Conservation (phyloP, 2,888 invertebrate genomes). For the Sinhomidia bicolor region DNA sequence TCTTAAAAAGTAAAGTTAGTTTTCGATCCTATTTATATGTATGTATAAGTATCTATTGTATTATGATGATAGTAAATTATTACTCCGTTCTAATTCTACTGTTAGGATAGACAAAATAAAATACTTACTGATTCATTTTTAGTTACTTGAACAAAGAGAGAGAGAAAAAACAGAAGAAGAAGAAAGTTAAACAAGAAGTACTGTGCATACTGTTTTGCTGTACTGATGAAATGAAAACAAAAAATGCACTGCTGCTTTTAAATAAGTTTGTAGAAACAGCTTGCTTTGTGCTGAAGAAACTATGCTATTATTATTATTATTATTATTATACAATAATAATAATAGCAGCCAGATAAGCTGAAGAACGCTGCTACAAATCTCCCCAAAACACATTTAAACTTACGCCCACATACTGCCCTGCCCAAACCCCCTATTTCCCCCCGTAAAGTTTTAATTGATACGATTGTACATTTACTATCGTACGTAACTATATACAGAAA, state of each 20-base stretch:
- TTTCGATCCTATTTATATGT: conserved; percentile 65
- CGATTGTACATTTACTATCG: conserved; percentile 29
- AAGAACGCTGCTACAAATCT: too few relatives aligned
- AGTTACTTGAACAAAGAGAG: conserved; percentile 12
- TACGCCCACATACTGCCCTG: background rate
- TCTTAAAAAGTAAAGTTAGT: conserved; percentile 70
- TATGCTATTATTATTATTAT: too few relatives aligned
- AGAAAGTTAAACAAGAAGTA: conserved; percentile 48
- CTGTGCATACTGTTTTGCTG: conserved; percentile 73
- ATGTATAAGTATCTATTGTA: conserved; percentile 33
- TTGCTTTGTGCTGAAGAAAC: conserved; percentile 44
- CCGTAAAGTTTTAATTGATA: conserved; percentile 21
- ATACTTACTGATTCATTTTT: conserved; percentile 24
- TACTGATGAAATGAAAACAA: conserved; percentile 71
- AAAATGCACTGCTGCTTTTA: conserved; percentile 62
- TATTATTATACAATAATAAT: background rate
- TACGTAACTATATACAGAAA: background rate
- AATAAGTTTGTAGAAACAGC: conserved; percentile 26
- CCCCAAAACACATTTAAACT: background rate
- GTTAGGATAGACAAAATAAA: background rate
- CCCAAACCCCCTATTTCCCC: background rate
- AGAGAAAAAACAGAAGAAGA: too few relatives aligned
- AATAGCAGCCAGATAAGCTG: too few relatives aligned
- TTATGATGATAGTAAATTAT: conserved; percentile 49
- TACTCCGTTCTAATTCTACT: conserved; percentile 30